phyloP scores from a whole-genome alignment of 2,888 invertebrate genomes.

The Eupithecia subfuscata region DNA sequence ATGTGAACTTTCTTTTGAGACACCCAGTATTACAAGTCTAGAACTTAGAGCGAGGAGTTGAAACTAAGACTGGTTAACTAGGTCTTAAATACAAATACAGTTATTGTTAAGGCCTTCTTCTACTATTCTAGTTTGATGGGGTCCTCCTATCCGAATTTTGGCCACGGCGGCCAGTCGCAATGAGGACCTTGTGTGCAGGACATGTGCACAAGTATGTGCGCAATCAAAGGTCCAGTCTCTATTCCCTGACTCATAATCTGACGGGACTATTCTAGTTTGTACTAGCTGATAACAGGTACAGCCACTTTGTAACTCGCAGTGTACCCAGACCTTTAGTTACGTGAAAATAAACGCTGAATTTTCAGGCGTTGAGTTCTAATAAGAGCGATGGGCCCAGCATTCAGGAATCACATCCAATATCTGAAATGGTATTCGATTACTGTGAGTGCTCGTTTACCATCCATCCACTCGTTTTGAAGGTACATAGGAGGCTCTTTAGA shows the following conservation, averaged over 20 bases:
- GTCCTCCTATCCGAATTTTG: too few relatives aligned
- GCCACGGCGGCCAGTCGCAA: too few relatives aligned
- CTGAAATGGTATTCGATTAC: conserved; percentile 59
- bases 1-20: too few relatives aligned
- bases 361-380: conserved; percentile 38
- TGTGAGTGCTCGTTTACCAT: conserved; percentile 56
- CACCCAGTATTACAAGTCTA: too few relatives aligned
- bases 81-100: too few relatives aligned
- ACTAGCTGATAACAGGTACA: neutral
- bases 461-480: conserved; percentile 42
- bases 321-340: neutral
- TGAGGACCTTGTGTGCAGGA: too few relatives aligned
- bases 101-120: too few relatives aligned
- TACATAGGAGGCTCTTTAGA: conserved; percentile 31
- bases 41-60: too few relatives aligned
- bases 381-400: conserved; percentile 51
- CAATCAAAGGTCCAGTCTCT: too few relatives aligned
- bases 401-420: conserved; percentile 56
- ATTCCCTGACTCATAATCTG: neutral
- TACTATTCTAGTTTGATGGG: too few relatives aligned
- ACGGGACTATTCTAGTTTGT: neutral
- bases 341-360: conserved; percentile 25
- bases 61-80: too few relatives aligned
- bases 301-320: neutral
- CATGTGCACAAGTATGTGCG: too few relatives aligned